Evolutionary conservation across 2,888 invertebrate species (phyloP), one percentile per base, ranked within the genome.

Genomic region (Graphium colonna): DNA sequence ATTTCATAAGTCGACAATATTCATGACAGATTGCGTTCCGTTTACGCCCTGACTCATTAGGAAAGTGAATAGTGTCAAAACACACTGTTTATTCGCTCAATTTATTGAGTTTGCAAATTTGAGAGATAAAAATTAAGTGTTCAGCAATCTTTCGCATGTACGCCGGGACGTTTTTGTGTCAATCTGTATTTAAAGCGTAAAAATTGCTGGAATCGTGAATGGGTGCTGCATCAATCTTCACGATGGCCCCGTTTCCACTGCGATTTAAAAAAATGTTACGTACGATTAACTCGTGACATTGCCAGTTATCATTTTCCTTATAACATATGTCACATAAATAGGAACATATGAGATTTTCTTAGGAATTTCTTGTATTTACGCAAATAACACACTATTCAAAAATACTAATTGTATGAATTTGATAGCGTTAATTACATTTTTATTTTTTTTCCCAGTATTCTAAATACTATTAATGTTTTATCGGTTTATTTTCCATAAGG

Each of bases 191-290:
- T 56, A 52, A 60, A 58, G 50, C 3, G 38, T 16, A 10, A 13
- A 47, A 38, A 44, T 52, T 57, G 57, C 54, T 58, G 59, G 49
- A 51, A 52, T 55, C 53, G 41, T 40, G 50, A 60, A 57, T 55
- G 58, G 54, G 55, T 55, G 59, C 59, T 50, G 59, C 55, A 61
- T 59, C 53, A 57, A 59, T 58, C 51, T 51, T 45, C 18, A 5
- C 21, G 49, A 40, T 52, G 60, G 55, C 62, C 60, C 52, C 42
- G 42, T 60, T 64, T 56, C 54, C 9, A 31, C 41, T 9, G 13
- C 5, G 42, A 48, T 41, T 38, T 18, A 55, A 55, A 52, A n/a
- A 36, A 33, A 33, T 33, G n/a, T 33, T 5, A 33, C 8, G 2
- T 10, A 45, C 10, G 10, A 43, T 26, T 12, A 21, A 5, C 8